Conservation (phyloP, 2,113 vertebrate species). For the Labeo catla region DNA sequence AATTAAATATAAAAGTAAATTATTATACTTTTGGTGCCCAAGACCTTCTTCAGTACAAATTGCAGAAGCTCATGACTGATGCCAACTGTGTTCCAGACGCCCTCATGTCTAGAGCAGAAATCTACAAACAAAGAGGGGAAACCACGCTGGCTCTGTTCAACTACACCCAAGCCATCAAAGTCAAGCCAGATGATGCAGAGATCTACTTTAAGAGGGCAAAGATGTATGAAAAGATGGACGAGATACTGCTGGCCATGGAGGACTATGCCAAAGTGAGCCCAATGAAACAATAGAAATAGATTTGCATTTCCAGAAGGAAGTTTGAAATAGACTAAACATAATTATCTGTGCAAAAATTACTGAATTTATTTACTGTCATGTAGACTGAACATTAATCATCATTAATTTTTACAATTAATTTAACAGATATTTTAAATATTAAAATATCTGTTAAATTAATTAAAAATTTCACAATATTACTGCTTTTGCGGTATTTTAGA, state of each 20-base stretch:
- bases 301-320: not conserved
- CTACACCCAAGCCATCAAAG: conserved; percentile 77
- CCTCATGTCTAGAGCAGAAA: conserved; percentile 80
- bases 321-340: not conserved
- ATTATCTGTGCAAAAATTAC: not conserved
- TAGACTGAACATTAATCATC: not conserved
- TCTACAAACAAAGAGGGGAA: conserved; percentile 72
- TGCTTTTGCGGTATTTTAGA: too few relatives aligned
- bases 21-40: not conserved
- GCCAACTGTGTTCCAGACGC: conserved; percentile 68
- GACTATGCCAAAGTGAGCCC: conserved; percentile 77
- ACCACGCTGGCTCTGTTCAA: conserved; percentile 71
- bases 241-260: conserved; percentile 74
- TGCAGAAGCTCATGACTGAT: not conserved
- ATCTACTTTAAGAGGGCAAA: conserved; percentile 78
- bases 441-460: too few relatives aligned
- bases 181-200: conserved; percentile 73
- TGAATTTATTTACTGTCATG: not conserved
- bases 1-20: not conserved
- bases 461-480: too few relatives aligned
- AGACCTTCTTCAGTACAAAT: not conserved
- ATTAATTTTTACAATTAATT: not conserved
- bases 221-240: conserved; percentile 68
- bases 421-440: too few relatives aligned
- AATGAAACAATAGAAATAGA: not conserved